Conservation (phyloP, 2,113 vertebrate species). For the Calonectris borealis region DNA sequence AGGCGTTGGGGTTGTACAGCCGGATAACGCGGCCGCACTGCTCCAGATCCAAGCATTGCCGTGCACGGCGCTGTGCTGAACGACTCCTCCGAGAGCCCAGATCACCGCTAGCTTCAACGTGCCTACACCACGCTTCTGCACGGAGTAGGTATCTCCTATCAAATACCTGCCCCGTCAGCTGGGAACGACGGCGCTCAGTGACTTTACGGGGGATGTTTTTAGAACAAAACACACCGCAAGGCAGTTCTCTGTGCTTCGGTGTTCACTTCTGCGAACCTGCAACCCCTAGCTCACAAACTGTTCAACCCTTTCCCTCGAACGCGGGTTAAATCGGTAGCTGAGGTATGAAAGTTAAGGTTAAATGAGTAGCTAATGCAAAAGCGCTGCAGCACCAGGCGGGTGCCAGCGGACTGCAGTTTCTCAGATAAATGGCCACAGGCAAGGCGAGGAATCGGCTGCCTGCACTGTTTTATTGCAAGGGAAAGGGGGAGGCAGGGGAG, state of each 20-base stretch:
- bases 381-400: background rate
- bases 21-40: fast-evolving
- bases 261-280: too few relatives aligned
- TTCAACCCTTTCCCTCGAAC: background rate
- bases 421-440: background rate
- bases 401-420: fast-evolving
- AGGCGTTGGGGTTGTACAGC: fast-evolving
- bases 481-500: background rate
- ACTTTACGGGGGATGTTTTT: background rate
- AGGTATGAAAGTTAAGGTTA: background rate
- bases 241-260: fast-evolving
- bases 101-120: fast-evolving
- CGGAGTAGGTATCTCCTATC: background rate
- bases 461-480: fast-evolving
- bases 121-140: fast-evolving
- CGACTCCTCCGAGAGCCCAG: fast-evolving
- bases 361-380: too few relatives aligned
- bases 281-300: background rate
- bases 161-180: background rate
- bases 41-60: fast-evolving
- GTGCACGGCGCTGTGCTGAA: fast-evolving
- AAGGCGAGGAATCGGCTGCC: background rate
- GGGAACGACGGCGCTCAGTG: background rate
- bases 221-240: background rate
- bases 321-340: background rate